Base-by-base conservation (phyloP, 2,797 vertebrate genomes). In the Pachyuromys duprasi region DNA sequence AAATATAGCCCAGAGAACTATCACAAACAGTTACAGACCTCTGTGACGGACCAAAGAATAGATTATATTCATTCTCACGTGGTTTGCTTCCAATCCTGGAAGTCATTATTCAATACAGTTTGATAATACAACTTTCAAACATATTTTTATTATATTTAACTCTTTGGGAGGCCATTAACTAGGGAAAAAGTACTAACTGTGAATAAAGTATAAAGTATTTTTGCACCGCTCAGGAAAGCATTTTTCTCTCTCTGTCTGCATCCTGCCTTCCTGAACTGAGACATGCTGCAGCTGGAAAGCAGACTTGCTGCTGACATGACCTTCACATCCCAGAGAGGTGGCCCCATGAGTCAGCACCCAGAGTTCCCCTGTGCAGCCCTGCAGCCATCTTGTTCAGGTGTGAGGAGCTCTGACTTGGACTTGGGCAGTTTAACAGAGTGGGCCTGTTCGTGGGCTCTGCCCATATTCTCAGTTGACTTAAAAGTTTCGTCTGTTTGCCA, bases 111-210 rank as follows among this genome's bases (percentile, higher is more conserved):
- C 89, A 87, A 9, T 90, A 72, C 5, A 93, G 65, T 79, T 96
- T 95, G 81, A 11, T 96, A 96, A 88, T 75, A 72, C 3, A 24
- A 87, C 79, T 96, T 98, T 94, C 86, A 94, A 90, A 62, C 83
- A 57, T 95, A 63, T 90, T 94, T 88, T 95, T 93, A 70, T 94
- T 57, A 62, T 92, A 42, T 93, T 96, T 97, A 97, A 87, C 42
- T 90, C 22, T 3, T 95, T 93, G 79, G 42, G 93, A 98, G 84
- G 91, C 89, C 89, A 72, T 80, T 45, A 91, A 89, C 28, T 70
- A 90, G 87, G 49, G 70, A 92, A 60, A 92, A 90, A 90, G 60
- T 63, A 53, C 39, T 70, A 87, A 97, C 60, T 88, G 36, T 93
- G 84, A 84, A 33, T 95, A 89, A 89, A 92, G 36, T 93, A 42